These are phyloP conservation scores for Dipodomys merriami DNA, from an alignment of 2,113 vertebrate species.

Conservation along the genomic window DNA sequence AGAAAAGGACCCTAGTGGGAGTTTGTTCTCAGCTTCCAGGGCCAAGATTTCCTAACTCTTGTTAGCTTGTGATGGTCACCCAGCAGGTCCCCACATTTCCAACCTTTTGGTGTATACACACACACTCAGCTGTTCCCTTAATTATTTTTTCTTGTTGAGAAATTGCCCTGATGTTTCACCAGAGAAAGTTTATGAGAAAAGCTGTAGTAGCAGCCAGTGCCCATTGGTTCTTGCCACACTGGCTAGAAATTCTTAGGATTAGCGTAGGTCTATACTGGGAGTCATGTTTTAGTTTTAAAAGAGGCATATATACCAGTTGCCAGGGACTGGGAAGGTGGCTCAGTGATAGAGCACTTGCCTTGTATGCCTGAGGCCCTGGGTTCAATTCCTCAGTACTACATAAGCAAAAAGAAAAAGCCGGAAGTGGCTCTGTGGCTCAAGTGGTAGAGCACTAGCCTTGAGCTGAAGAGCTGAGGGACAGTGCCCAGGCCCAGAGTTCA, in stretches of 20 bases:
- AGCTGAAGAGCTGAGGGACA: no score
- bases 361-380: no score
- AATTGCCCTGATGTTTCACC: neutral
- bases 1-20: neutral
- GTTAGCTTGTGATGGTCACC: neutral
- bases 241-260: neutral
- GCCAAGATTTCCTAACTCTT: neutral
- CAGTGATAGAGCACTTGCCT: no score
- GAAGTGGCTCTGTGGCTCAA: no score
- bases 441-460: no score
- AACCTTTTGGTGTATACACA: neutral
- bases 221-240: neutral
- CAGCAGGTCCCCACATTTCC: neutral
- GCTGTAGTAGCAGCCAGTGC: neutral
- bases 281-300: neutral
- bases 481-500: no score
- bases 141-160: neutral
- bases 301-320: neutral
- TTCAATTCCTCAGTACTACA: no score
- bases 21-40: neutral
- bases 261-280: neutral
- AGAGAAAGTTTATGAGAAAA: conserved; percentile 39
- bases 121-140: neutral
- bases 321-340: no score
- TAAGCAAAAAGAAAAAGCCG: no score